Evolutionary conservation across 2,113 vertebrate genomes (phyloP), one percentile per base, ranked within the genome.

Genomic region (Arvicanthis niloticus): DNA sequence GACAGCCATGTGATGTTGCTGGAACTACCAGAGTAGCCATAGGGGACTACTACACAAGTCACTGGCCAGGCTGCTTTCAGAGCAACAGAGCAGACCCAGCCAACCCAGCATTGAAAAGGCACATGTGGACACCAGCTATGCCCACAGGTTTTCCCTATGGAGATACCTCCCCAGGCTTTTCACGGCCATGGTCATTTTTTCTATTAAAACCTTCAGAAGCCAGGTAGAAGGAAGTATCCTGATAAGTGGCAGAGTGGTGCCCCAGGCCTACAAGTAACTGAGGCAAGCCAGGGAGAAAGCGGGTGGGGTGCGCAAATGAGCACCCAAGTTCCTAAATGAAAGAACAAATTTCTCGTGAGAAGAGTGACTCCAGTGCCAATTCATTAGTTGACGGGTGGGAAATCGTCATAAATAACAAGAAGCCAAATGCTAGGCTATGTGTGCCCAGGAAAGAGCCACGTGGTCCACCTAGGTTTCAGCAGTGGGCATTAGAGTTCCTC

Each of bases 1-100:
- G 76, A 73, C 21, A 86, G 77, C 31, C 76, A 72, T 42, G n/a
- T 40, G 19, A 88, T 53, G 88, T 80, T 90, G 80, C 80, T n/a
- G 34, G 76, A 94, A 82, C 7, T 51, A 73, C 29, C 56, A 68
- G 65, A 67, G 67, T 9, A 40, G 86, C 89, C 89, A 68, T 0
- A 42, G 17, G 21, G 26, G 40, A 40, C 31, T 45, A 53, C 67
- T 42, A n/a, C 22, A 26, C 8, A 65, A 70, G 89, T 78, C 48
- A 73, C 91, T 29, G 60, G 82, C 73, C 72, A 22, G 40, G 73
- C 60, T 91, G 65, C 88, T 75, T 78, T 7, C 56, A 5, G 15
- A 37, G 67, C 45, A 51, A 34, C 5, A 1, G 12, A 31, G 58
- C 19, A 80, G 93, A 42, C 90, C 48, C 8, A 24, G 58, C 31